Evolutionary conservation across 2,888 invertebrate species (phyloP).

Genomic region (Epirrhoe alternata): DNA sequence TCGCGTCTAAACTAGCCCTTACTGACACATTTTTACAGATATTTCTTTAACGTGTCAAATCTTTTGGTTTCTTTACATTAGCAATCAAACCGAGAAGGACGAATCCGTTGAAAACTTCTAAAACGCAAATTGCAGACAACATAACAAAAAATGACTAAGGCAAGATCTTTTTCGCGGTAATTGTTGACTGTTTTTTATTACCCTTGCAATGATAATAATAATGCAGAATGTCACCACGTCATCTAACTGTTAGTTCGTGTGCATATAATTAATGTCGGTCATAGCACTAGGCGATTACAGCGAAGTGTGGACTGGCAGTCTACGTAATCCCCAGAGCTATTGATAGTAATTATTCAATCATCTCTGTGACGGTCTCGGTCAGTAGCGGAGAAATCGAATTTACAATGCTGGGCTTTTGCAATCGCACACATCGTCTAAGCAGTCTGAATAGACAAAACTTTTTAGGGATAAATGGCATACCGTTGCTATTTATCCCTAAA

Average conservation of each 20-base stretch:
- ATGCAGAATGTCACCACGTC: background rate
- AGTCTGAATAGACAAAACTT: background rate
- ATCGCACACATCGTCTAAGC: background rate
- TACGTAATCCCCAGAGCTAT: constrained; percentile 5
- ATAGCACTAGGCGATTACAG: background rate
- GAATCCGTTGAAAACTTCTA: too few species aligned
- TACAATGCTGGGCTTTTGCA: background rate
- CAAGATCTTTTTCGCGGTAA: too few species aligned
- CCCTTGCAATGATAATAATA: background rate
- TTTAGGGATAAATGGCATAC: too few species aligned
- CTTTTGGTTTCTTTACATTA: too few species aligned
- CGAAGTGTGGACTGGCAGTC: background rate
- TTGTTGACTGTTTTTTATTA: too few species aligned
- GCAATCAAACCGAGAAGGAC: too few species aligned
- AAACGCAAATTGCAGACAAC: too few species aligned
- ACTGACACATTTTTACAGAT: too few species aligned
- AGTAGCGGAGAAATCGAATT: constrained; percentile 4
- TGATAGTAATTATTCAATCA: constrained; percentile 4
- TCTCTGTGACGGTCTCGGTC: constrained; percentile 4
- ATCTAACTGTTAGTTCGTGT: background rate
- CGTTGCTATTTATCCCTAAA: too few species aligned
- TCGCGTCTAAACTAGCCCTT: too few species aligned
- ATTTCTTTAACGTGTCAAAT: too few species aligned
- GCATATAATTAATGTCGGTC: background rate
- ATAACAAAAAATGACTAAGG: too few species aligned